phyloP scores from a whole-genome alignment of 2,113 vertebrate species.

The Aptenodytes patagonicus region DNA sequence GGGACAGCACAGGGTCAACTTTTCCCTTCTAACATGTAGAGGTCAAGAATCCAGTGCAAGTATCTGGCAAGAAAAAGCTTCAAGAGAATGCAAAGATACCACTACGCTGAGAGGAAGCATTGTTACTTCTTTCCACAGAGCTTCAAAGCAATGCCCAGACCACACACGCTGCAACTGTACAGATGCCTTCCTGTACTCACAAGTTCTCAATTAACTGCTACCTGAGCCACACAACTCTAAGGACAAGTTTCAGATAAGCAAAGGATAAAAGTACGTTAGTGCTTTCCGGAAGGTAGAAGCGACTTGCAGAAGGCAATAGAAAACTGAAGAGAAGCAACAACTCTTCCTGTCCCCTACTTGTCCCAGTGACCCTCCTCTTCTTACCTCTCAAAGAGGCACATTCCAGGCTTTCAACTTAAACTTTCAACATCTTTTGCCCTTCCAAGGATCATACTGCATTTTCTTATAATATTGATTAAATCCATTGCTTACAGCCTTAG shows the following conservation, averaged over 20 bases:
- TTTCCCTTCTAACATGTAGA: not conserved
- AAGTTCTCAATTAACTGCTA: not conserved
- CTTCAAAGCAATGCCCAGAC: not conserved
- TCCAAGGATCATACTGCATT: not conserved
- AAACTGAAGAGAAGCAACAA: not conserved
- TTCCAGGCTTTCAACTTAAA: not conserved
- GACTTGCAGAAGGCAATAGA: not conserved
- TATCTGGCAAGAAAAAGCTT: not conserved
- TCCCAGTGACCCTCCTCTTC: not conserved
- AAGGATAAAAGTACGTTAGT: not conserved
- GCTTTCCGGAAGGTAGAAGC: not conserved
- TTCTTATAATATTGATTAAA: not conserved
- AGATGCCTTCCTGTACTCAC: not conserved
- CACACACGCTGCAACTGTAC: not conserved
- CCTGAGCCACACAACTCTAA: not conserved
- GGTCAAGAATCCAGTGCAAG: not conserved
- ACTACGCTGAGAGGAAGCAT: not conserved
- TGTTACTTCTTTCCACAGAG: not conserved
- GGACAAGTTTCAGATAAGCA: not conserved
- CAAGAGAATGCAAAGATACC: not conserved
- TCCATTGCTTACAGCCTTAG: not conserved
- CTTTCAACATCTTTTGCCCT: not conserved
- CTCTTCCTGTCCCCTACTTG: not conserved
- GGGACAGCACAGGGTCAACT: not conserved
- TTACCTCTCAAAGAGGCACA: not conserved